These are phyloP conservation scores for Danio tinwini DNA, from an alignment of 2,797 vertebrate species.

Conservation along the genomic window DNA sequence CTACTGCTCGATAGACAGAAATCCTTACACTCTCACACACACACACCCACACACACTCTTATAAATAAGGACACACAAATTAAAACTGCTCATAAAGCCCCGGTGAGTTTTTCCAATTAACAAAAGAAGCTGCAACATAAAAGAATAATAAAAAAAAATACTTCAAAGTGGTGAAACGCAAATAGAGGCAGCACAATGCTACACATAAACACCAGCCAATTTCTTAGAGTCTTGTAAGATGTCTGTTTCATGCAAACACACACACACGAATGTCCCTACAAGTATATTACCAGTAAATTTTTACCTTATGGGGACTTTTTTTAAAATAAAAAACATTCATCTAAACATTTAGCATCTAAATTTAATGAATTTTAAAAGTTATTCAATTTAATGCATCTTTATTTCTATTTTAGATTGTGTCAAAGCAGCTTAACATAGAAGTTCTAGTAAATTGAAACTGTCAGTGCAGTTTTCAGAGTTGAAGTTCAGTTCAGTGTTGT, in stretches of 20 bases:
- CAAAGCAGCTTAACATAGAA: too few species aligned
- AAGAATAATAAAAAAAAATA: conserved; percentile 33
- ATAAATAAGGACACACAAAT: conserved; percentile 56
- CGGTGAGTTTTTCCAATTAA: conserved; percentile 49
- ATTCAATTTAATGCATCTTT: too few species aligned
- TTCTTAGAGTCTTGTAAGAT: background rate
- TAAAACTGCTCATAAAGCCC: conserved; percentile 42
- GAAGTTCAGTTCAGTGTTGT: too few species aligned
- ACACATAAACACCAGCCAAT: background rate
- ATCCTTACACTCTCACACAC: conserved; percentile 17
- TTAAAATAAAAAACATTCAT: too few species aligned
- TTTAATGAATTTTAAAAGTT: too few species aligned
- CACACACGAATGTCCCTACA: too few species aligned
- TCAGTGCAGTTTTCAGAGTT: too few species aligned
- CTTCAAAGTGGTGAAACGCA: conserved; percentile 35
- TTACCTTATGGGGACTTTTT: too few species aligned
- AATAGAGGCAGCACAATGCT: background rate
- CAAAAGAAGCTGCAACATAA: conserved; percentile 50
- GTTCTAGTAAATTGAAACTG: too few species aligned
- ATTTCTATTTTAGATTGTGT: too few species aligned
- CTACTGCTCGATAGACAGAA: conserved; percentile 47
- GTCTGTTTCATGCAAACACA: background rate
- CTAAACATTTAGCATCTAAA: too few species aligned
- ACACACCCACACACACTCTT: conserved; percentile 40
- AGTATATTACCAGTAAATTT: too few species aligned